Evolutionary conservation across 2,113 vertebrate genomes (phyloP).

Genomic region (Pteruthius melanotis): DNA sequence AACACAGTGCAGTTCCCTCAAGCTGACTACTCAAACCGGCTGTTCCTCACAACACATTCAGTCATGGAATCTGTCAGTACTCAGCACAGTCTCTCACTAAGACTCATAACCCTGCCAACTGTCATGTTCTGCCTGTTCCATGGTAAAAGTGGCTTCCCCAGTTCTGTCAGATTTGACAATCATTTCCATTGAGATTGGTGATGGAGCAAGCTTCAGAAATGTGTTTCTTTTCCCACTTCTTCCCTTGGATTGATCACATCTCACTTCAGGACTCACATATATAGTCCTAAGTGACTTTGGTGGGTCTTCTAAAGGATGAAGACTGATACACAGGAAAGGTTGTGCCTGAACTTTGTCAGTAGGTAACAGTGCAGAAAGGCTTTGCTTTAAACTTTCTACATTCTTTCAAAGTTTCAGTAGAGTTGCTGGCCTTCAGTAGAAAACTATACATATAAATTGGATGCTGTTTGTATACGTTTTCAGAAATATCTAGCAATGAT

Average conservation of each 20-base stretch:
- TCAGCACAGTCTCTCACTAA: slow-evolving; percentile 33
- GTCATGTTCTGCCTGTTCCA: background rate
- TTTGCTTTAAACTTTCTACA: background rate
- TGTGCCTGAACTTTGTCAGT: background rate
- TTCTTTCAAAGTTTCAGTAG: background rate
- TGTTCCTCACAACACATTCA: background rate
- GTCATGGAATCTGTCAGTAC: background rate
- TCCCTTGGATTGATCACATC: background rate
- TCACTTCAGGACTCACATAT: background rate
- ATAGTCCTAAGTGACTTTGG: background rate
- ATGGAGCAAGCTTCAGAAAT: background rate
- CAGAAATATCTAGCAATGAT: background rate
- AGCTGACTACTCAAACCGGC: background rate
- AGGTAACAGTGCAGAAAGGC: background rate
- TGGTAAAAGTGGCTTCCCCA: background rate
- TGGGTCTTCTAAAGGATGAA: background rate
- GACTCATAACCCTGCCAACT: slow-evolving; percentile 29
- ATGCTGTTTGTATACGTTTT: background rate
- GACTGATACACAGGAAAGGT: background rate
- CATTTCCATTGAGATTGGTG: background rate
- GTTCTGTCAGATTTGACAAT: background rate
- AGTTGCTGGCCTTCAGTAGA: background rate
- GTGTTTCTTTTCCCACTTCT: background rate
- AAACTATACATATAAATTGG: background rate
- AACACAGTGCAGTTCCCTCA: background rate